Percentiles rank a stretch among this genome's conserved stretches.
These are phyloP conservation scores for Dinocampus coccinellae DNA, from an alignment of 2,888 invertebrate genomes.

Conservation along the genomic window DNA sequence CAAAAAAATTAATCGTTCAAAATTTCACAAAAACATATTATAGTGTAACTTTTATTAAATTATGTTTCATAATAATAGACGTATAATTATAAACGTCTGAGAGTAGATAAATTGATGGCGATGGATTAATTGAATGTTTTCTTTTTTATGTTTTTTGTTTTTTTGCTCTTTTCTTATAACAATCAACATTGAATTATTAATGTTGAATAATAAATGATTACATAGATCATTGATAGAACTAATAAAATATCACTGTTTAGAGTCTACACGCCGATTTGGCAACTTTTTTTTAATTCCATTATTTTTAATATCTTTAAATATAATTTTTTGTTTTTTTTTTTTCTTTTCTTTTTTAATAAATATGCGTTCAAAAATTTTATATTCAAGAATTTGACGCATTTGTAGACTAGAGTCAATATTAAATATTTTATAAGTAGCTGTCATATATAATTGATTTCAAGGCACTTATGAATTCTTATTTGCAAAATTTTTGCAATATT, in stretches of 20 bases:
- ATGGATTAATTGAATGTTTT: neutral
- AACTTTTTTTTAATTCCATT: conserved; percentile 8
- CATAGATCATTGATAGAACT: conserved; percentile 8
- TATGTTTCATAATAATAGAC: neutral
- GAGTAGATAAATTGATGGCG: neutral
- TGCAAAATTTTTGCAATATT: conserved; percentile 1
- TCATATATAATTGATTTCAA: conserved; percentile 33
- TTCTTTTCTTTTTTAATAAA: too few relatives aligned
- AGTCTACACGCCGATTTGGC: conserved; percentile 18
- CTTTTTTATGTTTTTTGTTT: too few relatives aligned
- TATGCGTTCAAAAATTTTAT: neutral
- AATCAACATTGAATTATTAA: conserved; percentile 23
- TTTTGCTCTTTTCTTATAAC: neutral
- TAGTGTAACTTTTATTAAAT: neutral
- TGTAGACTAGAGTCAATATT: conserved; percentile 1
- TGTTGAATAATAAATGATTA: conserved; percentile 13
- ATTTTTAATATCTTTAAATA: neutral
- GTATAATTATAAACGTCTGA: neutral
- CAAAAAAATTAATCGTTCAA: neutral
- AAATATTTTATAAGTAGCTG: conserved; percentile 11
- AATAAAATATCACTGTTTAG: conserved; percentile 23
- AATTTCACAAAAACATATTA: neutral
- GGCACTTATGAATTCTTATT: conserved; percentile 44
- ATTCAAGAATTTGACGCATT: conserved; percentile 7
- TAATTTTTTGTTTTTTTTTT: neutral